phyloP scores from a whole-genome alignment of 2,113 vertebrate species.

The Silurus asotus region DNA sequence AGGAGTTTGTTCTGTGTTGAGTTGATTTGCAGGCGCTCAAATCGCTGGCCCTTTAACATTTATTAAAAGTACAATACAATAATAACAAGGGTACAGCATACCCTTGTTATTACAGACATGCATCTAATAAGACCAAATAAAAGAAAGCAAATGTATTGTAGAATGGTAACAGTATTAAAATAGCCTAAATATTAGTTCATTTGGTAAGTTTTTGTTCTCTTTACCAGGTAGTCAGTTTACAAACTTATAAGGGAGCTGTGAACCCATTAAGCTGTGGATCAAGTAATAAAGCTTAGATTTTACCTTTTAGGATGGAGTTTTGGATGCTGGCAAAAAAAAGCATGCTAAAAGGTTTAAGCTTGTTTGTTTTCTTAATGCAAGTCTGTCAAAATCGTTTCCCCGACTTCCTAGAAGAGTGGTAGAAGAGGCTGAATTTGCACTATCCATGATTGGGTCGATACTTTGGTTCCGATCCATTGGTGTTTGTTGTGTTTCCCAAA shows the following conservation, averaged over 20 bases:
- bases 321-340: background rate
- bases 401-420: background rate
- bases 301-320: background rate
- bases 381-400: background rate
- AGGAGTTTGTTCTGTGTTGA: background rate
- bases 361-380: background rate
- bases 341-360: background rate
- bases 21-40: background rate
- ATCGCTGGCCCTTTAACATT: no score
- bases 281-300: background rate
- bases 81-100: no score
- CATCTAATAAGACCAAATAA: background rate
- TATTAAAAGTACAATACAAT: no score
- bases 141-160: background rate
- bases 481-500: no score
- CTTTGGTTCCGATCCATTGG: no score
- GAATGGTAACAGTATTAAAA: background rate
- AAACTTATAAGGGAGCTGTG: background rate
- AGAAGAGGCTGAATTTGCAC: background rate
- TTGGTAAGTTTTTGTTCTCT: background rate
- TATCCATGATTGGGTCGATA: background rate
- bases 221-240: background rate
- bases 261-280: background rate
- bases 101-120: no score
- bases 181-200: background rate